These are phyloP conservation scores for Acropora yongei DNA, from an alignment of 64 coral and sea anemone genomes.

Conservation along the genomic window DNA sequence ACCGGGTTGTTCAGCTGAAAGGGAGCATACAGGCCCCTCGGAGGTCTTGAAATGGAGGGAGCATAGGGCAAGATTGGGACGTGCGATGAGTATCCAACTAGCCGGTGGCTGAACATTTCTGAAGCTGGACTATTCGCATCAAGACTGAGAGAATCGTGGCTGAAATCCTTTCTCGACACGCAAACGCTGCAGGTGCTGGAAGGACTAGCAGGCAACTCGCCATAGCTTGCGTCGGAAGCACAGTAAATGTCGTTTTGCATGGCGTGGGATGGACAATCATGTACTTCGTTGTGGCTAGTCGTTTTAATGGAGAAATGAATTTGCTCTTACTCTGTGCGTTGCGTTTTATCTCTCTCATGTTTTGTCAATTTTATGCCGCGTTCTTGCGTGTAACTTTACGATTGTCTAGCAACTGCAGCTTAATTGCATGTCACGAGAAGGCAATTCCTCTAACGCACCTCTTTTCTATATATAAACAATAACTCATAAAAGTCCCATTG, in stretches of 20 bases:
- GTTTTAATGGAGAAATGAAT: neutral
- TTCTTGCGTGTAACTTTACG: neutral
- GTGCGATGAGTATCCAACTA: neutral
- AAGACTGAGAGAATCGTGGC: neutral
- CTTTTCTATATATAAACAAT: neutral
- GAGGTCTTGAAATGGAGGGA: neutral
- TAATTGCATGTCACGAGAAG: neutral
- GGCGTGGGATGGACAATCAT: too few species aligned
- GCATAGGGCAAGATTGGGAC: neutral
- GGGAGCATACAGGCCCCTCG: neutral
- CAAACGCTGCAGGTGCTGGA: neutral
- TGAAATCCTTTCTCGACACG: constrained; percentile 4
- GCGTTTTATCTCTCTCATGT: neutral
- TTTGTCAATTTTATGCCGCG: constrained; percentile 6
- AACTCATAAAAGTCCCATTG: neutral
- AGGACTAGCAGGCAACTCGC: neutral
- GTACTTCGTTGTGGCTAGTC: neutral
- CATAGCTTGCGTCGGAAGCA: neutral
- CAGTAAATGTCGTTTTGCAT: too few species aligned
- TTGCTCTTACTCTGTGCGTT: neutral
- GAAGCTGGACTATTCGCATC: neutral
- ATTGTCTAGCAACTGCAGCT: constrained; percentile 25
- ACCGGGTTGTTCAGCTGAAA: neutral
- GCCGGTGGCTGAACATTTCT: neutral
- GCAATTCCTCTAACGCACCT: too few species aligned